Percentiles rank a stretch among this genome's conserved stretches.
Conservation (phyloP, 2,113 vertebrate genomes). For the Plestiodon gilberti region DNA sequence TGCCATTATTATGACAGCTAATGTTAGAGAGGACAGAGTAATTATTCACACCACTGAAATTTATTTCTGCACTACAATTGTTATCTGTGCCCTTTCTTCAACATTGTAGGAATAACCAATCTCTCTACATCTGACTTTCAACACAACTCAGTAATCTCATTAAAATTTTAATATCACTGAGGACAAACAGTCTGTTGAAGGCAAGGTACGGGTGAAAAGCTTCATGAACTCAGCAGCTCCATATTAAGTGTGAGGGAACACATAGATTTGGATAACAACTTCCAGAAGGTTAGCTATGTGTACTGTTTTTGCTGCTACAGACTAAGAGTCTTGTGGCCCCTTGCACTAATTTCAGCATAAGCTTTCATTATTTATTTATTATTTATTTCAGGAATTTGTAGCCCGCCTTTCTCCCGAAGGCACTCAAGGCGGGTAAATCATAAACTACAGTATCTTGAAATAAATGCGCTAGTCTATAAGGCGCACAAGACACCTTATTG, state of each 20-base stretch:
- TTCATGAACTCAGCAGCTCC: constrained; percentile 36
- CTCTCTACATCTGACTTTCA: constrained; percentile 55
- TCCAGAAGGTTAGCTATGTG: too few species aligned
- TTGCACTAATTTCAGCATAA: too few species aligned
- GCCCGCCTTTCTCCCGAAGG: too few species aligned
- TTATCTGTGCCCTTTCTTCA: constrained; percentile 74
- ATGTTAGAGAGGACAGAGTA: constrained; percentile 77
- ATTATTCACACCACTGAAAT: constrained; percentile 77
- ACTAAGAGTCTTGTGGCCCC: too few species aligned
- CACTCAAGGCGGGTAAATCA: too few species aligned
- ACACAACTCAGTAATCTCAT: constrained; percentile 81
- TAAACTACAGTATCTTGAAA: too few species aligned
- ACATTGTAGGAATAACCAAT: constrained; percentile 77
- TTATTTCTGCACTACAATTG: constrained; percentile 75
- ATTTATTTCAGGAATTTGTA: too few species aligned
- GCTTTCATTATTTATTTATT: too few species aligned
- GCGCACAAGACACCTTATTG: too few species aligned
- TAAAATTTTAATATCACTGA: constrained; percentile 81
- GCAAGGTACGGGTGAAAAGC: constrained; percentile 50
- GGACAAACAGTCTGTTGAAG: constrained; percentile 64
- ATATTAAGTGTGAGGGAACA: constrained; percentile 29
- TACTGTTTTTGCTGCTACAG: too few species aligned
- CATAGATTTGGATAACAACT: constrained; percentile 15
- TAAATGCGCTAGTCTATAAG: too few species aligned
- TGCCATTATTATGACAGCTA: constrained; percentile 77